phyloP scores from a whole-genome alignment of 1,140 invertebrate genomes.

The Magallana ariakensis region DNA sequence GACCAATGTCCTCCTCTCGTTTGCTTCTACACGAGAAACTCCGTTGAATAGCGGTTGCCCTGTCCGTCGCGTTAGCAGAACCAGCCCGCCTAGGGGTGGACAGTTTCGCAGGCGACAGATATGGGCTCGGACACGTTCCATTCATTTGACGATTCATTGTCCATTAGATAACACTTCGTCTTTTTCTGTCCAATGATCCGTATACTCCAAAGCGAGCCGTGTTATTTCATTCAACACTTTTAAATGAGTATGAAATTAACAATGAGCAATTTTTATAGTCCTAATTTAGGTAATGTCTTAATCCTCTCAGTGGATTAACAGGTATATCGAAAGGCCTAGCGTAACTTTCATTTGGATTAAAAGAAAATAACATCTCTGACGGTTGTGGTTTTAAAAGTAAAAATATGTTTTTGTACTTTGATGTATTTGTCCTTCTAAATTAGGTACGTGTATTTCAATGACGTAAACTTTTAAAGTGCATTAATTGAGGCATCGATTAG shows the following conservation, averaged over 20 bases:
- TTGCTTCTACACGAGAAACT: neutral
- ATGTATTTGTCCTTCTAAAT: no score
- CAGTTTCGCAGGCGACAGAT: neutral
- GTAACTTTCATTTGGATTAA: neutral
- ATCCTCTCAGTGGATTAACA: constrained; percentile 1
- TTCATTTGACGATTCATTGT: neutral
- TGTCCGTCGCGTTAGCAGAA: neutral
- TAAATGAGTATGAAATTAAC: neutral
- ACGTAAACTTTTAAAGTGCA: no score
- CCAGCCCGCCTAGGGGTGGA: neutral
- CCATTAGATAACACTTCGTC: neutral
- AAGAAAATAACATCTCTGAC: neutral
- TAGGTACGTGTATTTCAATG: no score
- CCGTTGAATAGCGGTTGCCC: neutral
- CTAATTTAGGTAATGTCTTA: neutral
- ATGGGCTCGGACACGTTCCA: neutral
- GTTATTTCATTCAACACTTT: neutral
- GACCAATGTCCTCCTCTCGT: neutral
- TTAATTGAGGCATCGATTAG: no score
- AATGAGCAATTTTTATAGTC: neutral
- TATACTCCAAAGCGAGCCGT: neutral
- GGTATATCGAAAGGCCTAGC: no score
- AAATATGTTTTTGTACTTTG: neutral
- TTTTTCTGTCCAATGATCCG: neutral
- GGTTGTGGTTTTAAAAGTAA: neutral